A percentile compares a stretch with the other conserved stretches of the same genome.
These are phyloP conservation scores for Linepithema humile DNA, from an alignment of 1,140 invertebrate genomes.

Conservation along the genomic window DNA sequence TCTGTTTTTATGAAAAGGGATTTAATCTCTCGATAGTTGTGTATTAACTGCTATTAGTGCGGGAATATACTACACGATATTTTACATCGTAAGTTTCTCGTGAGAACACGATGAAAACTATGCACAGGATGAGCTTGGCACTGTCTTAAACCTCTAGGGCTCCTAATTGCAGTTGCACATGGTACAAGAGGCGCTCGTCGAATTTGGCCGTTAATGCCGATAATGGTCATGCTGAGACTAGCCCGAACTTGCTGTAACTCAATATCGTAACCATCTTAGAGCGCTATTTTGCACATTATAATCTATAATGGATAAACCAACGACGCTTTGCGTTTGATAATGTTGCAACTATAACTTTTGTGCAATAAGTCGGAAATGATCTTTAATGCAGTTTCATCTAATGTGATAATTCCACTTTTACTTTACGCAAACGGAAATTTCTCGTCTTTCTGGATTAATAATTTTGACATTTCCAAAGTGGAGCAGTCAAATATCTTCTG, in stretches of 20 bases:
- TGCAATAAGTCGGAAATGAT: no score
- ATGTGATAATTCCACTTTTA: background rate
- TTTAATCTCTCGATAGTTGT: no score
- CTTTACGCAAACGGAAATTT: background rate
- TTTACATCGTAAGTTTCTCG: background rate
- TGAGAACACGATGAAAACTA: background rate
- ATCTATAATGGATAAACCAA: background rate
- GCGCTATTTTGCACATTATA: background rate
- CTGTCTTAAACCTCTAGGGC: slow-evolving; percentile 35
- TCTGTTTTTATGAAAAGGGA: no score
- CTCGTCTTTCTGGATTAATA: no score
- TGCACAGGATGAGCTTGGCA: slow-evolving; percentile 55
- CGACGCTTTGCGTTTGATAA: no score
- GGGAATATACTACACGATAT: background rate
- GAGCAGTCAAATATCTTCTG: background rate
- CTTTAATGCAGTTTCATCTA: no score
- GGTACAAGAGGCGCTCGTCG: slow-evolving; percentile 55
- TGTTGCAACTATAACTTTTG: background rate
- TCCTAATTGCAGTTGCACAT: slow-evolving; percentile 62
- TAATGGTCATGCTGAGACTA: slow-evolving; percentile 62
- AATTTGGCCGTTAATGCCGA: slow-evolving; percentile 65
- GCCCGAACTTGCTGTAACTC: slow-evolving; percentile 44
- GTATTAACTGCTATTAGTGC: background rate
- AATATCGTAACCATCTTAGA: slow-evolving; percentile 47
- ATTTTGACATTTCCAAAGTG: background rate